Base-by-base conservation (phyloP, 2,113 vertebrate genomes). In the Leuciscus idus region DNA sequence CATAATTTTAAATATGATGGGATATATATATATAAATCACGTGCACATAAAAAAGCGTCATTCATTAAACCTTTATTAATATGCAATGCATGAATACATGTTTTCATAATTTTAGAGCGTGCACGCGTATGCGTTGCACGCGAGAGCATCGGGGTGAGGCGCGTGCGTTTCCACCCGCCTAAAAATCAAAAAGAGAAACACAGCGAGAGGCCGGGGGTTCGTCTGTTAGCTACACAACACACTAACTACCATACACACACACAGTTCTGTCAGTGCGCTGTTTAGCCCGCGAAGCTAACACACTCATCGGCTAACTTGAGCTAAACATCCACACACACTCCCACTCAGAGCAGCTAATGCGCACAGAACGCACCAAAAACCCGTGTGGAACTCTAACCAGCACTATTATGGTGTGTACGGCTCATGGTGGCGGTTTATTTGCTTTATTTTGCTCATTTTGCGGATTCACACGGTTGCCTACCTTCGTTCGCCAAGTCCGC, bases 401-500 rank as follows among this genome's bases (percentile, higher is more conserved):
- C 33, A 57, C 13, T 26, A 57, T 7, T 12, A 5, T 36, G 28
- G 12, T 30, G 23, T 26, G 48, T 10, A 55, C 50, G 68, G 28
- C 26, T 39, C 82, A 73, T 30, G 66, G 82, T 43, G 52, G 50
- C 28, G 28, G 8, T 78, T 78, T 85, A 30, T 78, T 64, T 36
- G 36, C 72, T 86, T 88, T 87, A 85, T 92, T 92, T 93, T 93
- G 87, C 90, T 93, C 91, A 87, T 90, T 92, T 83, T 87, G 66
- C 30, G 78, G 52, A 83, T 90, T 81, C 89, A 89, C 87, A 86
- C 93, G 88, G 92, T 92, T 90, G 92, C 96, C 94, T 95, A 96
- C 96, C 96, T 96, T 96, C 96, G 95, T 96, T 96, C 92, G 95
- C 95, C 93, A 96, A 95, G 94, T 96, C 96, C 95, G 95, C 96